Base-by-base conservation (phyloP, 2,113 vertebrate species). In the Clinocottus analis region DNA sequence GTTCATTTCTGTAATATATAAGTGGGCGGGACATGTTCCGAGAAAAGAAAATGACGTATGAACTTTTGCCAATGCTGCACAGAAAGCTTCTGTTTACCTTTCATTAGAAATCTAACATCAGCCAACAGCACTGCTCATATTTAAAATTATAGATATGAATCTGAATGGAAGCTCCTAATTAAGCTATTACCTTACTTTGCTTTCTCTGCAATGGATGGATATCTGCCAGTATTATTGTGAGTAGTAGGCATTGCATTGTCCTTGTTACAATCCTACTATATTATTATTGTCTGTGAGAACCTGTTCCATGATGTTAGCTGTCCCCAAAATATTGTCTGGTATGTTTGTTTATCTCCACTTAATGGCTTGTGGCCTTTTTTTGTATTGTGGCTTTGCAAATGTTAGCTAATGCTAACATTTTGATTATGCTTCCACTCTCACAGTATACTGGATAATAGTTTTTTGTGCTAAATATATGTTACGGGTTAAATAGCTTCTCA, bases 1-100 rank as follows among this genome's bases (percentile, higher is more conserved):
- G 33, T 75, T 65, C 65, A 65, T 75, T 39, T 23, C 37, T 59
- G 33, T 70, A 51, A 61, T 67, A 14, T 70, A 25, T 61, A 77
- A 69, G 64, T 31, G 67, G 55, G 60, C 69, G 62, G 87, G 45
- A 47, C n/a, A 41, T 47, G 41, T 31, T 27, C 12, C 14, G 0
- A 39, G 41, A 25, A 58, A 33, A 61, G 29, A 55, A 17, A 13
- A 55, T n/a, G 7, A 49, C 49, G 13, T 33, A 19, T 70, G 9
- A 56, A 63, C 19, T 17, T 33, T 1, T 51, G 9, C 21, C n/a
- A 25, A 11, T 5, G 17, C 29, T 51, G n/a, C 17, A 23, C 8
- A 37, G 14, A 7, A 61, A 65, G 37, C 60, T 55, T n/a, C 35
- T 63, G 1, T 45, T 23, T 5, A 35, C 7, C 11, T 43, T 39